Evolutionary conservation across 2,888 invertebrate genomes (phyloP).

Genomic region (Tethea ocularis): DNA sequence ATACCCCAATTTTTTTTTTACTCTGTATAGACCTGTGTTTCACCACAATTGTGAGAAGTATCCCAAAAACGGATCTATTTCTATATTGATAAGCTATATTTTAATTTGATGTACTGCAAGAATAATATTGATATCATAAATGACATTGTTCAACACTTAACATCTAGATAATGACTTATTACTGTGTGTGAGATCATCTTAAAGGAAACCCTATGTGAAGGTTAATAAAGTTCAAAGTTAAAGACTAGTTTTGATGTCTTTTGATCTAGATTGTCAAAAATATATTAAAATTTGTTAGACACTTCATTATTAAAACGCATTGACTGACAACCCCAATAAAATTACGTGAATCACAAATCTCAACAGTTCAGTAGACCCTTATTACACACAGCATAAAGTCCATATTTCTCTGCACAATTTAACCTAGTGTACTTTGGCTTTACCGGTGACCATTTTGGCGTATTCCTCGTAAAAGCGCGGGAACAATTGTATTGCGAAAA

Average conservation of each 20-base stretch:
- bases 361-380: neutral
- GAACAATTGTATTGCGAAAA: conserved; percentile 90
- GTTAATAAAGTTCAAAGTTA: neutral
- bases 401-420: conserved; percentile 23
- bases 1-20: neutral
- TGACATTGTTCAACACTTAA: conserved; percentile 58
- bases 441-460: conserved; percentile 78
- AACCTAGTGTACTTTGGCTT: conserved; percentile 67
- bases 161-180: conserved; percentile 28
- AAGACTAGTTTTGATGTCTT: neutral
- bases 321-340: neutral
- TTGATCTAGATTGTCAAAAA: neutral
- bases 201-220: neutral
- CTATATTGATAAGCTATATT: neutral
- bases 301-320: neutral
- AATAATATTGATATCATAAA: conserved; percentile 19
- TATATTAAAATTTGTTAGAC: neutral
- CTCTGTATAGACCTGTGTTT: no score
- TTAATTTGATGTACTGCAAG: neutral
- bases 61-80: neutral
- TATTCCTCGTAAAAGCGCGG: conserved; percentile 86
- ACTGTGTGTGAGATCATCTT: conserved; percentile 10
- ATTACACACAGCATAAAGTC: conserved; percentile 5
- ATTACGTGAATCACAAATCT: neutral
- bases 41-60: neutral